Conservation (phyloP, 2,797 vertebrate species). For the Apogon hyalosoma region DNA sequence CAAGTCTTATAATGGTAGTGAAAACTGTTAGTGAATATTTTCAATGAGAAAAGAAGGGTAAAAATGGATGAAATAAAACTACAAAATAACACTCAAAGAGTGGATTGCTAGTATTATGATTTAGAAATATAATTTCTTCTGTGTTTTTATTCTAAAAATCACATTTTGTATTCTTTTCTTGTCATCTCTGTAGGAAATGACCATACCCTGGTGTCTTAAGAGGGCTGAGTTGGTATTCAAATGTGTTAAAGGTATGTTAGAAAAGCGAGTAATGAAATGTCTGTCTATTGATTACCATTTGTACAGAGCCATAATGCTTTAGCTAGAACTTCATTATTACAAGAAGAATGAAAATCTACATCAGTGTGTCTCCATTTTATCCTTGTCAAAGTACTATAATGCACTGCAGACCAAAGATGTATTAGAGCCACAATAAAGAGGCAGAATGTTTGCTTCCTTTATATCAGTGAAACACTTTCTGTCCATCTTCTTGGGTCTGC, state of each 20-base stretch:
- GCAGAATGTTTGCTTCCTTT: no score
- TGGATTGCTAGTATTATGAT: no score
- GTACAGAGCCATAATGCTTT: no score
- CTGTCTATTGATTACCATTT: no score
- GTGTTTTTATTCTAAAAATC: not conserved
- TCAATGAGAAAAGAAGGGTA: not conserved
- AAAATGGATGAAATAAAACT: not conserved
- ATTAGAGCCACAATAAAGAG: not conserved
- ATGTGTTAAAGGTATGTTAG: conserved; percentile 92
- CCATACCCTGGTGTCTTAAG: conserved; percentile 87
- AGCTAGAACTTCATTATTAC: no score
- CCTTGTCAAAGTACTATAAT: not conserved
- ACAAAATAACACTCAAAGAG: not conserved
- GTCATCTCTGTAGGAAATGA: conserved; percentile 81
- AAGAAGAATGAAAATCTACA: not conserved
- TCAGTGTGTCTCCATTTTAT: not conserved
- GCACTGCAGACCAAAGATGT: not conserved
- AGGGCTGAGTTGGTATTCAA: conserved; percentile 91
- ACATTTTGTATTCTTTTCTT: conserved; percentile 9
- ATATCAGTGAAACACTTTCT: no score
- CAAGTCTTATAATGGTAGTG: no score
- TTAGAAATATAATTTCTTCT: no score
- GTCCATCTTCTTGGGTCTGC: not conserved
- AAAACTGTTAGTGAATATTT: not conserved
- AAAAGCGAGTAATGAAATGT: not conserved